Conservation (phyloP, 2,888 invertebrate genomes). For the Cerceris rybyensis region DNA sequence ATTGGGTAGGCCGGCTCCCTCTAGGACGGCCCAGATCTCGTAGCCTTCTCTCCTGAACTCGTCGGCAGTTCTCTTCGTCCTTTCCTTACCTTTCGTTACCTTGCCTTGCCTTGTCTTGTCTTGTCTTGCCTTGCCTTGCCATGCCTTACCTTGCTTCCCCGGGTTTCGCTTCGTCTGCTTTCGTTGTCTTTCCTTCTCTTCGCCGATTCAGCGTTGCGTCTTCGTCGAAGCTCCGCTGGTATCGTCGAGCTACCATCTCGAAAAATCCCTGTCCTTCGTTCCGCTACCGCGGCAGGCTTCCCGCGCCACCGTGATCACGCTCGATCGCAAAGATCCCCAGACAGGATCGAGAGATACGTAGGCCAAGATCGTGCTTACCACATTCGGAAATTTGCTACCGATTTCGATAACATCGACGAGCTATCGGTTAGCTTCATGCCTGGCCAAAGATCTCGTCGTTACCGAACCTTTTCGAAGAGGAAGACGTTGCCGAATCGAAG, state of each 20-base stretch:
- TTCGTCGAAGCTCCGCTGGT: conserved; percentile 32
- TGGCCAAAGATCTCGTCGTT: conserved; percentile 20
- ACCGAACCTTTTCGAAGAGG: conserved; percentile 4
- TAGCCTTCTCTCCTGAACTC: conserved; percentile 51
- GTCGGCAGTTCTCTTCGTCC: conserved; percentile 4
- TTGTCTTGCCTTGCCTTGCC: not conserved
- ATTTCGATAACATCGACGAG: conserved; percentile 62
- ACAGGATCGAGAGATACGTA: conserved; percentile 52
- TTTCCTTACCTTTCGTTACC: conserved; percentile 3
- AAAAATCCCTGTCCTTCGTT: conserved; percentile 66
- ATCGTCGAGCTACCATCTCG: conserved; percentile 60
- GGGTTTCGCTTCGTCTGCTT: conserved; percentile 5
- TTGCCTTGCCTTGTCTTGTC: not conserved
- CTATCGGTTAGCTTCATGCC: conserved; percentile 36
- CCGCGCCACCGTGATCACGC: conserved; percentile 41
- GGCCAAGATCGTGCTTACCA: conserved; percentile 55
- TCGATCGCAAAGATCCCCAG: conserved; percentile 44
- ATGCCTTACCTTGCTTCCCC: conserved; percentile 10
- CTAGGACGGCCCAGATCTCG: conserved; percentile 76
- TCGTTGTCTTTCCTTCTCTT: not conserved
- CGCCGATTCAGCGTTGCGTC: conserved; percentile 19
- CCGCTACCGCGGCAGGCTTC: conserved; percentile 54
- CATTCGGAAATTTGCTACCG: conserved; percentile 60
- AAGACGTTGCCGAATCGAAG: not conserved
- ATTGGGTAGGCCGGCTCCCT: conserved; percentile 72